These are phyloP conservation scores for Callipepla squamata DNA, from an alignment of 2,113 vertebrate species.

Conservation along the genomic window DNA sequence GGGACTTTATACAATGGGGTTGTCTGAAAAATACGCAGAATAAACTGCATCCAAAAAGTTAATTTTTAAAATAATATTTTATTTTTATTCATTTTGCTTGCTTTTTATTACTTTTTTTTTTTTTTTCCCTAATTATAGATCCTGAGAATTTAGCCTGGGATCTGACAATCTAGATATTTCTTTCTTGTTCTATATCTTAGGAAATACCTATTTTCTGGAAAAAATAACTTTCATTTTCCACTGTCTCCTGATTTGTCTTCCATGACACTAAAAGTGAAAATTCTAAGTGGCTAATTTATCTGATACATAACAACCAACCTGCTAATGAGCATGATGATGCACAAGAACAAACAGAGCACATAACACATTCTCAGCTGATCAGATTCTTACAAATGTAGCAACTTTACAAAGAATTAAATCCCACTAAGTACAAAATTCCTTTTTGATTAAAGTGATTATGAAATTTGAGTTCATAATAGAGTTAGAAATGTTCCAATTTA, in stretches of 20 bases:
- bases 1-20: not conserved
- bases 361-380: not conserved
- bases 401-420: not conserved
- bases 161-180: not conserved
- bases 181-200: not conserved
- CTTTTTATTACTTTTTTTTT: not conserved
- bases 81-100: not conserved
- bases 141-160: not conserved
- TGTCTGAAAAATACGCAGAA: not conserved
- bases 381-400: not conserved
- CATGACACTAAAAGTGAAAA: not conserved
- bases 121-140: not conserved
- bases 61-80: not conserved
- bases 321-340: not conserved
- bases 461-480: not conserved
- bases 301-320: not conserved
- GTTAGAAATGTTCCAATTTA: not conserved
- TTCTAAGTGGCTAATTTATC: not conserved
- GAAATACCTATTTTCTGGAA: not conserved
- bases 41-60: not conserved
- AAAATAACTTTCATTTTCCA: not conserved
- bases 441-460: not conserved
- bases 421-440: not conserved
- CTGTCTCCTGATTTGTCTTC: not conserved
- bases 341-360: not conserved